phyloP scores from a whole-genome alignment of 2,888 invertebrate genomes.

The Cryptosula pallasiana region DNA sequence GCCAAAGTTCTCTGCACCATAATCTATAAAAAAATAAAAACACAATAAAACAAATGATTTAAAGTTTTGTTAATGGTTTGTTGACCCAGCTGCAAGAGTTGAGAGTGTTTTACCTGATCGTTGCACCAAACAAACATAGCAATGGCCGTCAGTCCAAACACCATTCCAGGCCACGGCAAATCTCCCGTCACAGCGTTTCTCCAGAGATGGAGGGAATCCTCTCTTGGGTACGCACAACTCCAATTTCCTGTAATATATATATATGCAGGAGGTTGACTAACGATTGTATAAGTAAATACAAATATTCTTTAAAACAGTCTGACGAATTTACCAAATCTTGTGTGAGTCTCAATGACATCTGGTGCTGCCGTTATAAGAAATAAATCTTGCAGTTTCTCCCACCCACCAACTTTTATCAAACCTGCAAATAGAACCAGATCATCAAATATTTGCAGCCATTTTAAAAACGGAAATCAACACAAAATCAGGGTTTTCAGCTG shows the following conservation, averaged over 20 bases:
- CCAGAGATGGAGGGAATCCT: conserved; percentile 41
- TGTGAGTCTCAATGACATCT: not conserved
- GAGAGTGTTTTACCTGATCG: conserved; percentile 39
- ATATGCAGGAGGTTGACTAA: no score
- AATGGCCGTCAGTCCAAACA: conserved; percentile 41
- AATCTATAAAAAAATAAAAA: conserved; percentile 27
- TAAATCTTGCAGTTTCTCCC: not conserved
- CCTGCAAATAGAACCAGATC: no score
- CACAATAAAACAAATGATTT: no score
- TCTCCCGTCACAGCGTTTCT: conserved; percentile 38
- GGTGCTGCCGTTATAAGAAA: not conserved
- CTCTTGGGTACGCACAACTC: conserved; percentile 43
- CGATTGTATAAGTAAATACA: no score
- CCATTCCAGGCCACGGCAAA: conserved; percentile 49
- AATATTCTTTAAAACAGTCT: no score
- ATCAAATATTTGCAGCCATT: no score
- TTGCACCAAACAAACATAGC: conserved; percentile 31
- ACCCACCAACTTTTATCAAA: not conserved
- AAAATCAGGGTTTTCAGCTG: no score
- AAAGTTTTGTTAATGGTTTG: no score
- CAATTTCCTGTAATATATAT: no score
- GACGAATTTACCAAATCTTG: not conserved
- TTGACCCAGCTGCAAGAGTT: no score
- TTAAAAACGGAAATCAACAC: no score
- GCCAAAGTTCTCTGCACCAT: conserved; percentile 33